These are phyloP conservation scores for Sebastes kiyomatsui DNA, from an alignment of 2,797 vertebrate species.

Conservation along the genomic window DNA sequence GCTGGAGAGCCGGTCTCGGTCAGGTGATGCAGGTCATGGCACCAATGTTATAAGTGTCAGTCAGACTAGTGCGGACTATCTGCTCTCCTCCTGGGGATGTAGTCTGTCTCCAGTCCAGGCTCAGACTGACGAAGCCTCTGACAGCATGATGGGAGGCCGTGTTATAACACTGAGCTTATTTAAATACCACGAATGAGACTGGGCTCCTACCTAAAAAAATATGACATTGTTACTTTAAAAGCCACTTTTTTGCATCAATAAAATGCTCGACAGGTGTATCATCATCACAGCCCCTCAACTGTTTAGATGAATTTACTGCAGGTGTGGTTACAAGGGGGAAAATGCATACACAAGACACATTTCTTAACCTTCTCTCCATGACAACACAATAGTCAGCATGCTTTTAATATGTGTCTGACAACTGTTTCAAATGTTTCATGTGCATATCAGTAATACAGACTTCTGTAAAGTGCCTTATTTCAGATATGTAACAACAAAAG, in stretches of 20 bases:
- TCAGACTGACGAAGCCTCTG: slow-evolving; percentile 10
- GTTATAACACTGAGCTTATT: slow-evolving; percentile 24
- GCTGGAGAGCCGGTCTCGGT: slow-evolving; percentile 45
- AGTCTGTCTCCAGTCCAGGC: slow-evolving; percentile 32
- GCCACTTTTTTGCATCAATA: background rate
- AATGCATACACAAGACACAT: background rate
- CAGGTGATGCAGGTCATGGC: slow-evolving; percentile 67
- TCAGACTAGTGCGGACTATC: slow-evolving; percentile 48
- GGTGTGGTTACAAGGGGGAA: background rate
- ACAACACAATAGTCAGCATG: background rate
- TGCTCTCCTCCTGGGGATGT: slow-evolving; percentile 26
- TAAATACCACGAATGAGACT: slow-evolving; percentile 19
- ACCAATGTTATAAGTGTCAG: slow-evolving; percentile 64
- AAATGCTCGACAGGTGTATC: slow-evolving; percentile 30
- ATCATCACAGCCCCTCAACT: background rate
- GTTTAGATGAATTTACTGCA: slow-evolving; percentile 16
- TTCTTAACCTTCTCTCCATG: slow-evolving; percentile 3
- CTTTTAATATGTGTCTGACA: background rate
- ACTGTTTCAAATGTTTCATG: too few species aligned
- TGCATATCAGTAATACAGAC: too few species aligned
- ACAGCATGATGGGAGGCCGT: slow-evolving; percentile 5
- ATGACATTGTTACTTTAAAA: background rate
- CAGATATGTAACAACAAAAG: too few species aligned
- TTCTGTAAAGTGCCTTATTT: too few species aligned
- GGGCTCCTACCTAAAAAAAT: background rate